These are phyloP conservation scores for Coregonus suidteri DNA, from an alignment of 2,797 vertebrate genomes.

Conservation along the genomic window DNA sequence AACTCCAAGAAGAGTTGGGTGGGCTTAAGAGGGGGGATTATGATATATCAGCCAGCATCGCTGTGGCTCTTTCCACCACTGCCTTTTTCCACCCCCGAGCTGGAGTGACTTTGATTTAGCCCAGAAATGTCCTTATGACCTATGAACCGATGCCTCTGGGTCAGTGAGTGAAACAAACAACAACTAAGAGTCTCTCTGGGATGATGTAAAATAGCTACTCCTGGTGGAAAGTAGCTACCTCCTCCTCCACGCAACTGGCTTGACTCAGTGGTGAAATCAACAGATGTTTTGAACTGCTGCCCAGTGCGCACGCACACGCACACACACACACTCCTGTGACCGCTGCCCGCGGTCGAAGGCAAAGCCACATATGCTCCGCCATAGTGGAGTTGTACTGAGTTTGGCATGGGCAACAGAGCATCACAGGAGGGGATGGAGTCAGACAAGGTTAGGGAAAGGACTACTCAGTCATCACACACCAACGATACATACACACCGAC, in stretches of 20 bases:
- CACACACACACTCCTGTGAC: slow-evolving; percentile 7
- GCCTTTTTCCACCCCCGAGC: slow-evolving; percentile 8
- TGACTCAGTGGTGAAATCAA: slow-evolving; percentile 19
- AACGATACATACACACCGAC: slow-evolving; percentile 36
- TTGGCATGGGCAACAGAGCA: slow-evolving; percentile 24
- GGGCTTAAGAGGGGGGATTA: slow-evolving; percentile 59
- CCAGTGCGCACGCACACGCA: slow-evolving; percentile 2
- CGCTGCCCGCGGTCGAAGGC: slow-evolving; percentile 24
- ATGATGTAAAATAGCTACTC: background rate
- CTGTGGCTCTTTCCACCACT: slow-evolving; percentile 43
- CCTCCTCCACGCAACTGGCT: slow-evolving; percentile 11
- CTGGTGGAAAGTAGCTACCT: slow-evolving; percentile 3
- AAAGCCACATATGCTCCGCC: slow-evolving; percentile 28
- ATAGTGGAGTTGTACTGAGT: slow-evolving; percentile 36
- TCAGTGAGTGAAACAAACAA: slow-evolving; percentile 3
- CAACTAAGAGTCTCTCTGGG: background rate
- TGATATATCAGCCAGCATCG: slow-evolving; percentile 55
- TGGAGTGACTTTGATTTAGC: slow-evolving; percentile 42
- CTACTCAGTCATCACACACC: slow-evolving; percentile 39
- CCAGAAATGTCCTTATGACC: slow-evolving; percentile 31
- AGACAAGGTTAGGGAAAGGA: slow-evolving; percentile 45
- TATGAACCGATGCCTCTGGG: slow-evolving; percentile 31
- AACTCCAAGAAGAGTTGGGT: slow-evolving; percentile 49
- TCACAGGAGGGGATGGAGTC: slow-evolving; percentile 25
- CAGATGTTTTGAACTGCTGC: slow-evolving; percentile 15